Conservation (phyloP, 2,113 vertebrate genomes). For the Dicrurus megarhynchus region DNA sequence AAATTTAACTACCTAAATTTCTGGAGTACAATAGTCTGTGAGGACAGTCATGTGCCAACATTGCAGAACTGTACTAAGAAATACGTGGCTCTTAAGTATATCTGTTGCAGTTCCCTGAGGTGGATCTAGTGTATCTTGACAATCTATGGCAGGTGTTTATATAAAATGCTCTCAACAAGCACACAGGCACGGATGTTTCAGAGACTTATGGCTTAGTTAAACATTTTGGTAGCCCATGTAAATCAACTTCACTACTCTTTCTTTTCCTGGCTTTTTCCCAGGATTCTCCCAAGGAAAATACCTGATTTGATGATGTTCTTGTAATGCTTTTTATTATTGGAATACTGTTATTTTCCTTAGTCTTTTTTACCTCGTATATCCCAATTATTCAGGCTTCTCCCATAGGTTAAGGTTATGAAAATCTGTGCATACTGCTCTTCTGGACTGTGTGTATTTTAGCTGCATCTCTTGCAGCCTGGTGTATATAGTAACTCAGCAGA, state of each 20-base stretch:
- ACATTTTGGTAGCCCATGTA: background rate
- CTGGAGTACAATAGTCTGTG: background rate
- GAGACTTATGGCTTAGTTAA: background rate
- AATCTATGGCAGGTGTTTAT: background rate
- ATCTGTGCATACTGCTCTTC: background rate
- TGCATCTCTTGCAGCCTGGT: background rate
- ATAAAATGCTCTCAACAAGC: background rate
- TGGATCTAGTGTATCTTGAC: background rate
- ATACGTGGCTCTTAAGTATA: background rate
- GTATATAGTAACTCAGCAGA: background rate
- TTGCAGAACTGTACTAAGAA: background rate
- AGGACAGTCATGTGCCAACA: background rate
- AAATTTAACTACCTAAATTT: background rate
- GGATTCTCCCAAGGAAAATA: background rate
- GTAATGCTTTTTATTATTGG: background rate
- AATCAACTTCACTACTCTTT: background rate
- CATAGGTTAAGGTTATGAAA: background rate
- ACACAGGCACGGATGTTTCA: background rate
- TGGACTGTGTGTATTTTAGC: background rate
- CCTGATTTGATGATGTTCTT: background rate
- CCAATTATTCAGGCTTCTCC: background rate
- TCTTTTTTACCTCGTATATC: background rate
- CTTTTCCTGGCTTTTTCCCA: background rate
- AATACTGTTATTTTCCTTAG: background rate
- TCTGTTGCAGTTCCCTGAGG: background rate